Base-by-base conservation (phyloP, 2,113 vertebrate species). In the Panthera leo region DNA sequence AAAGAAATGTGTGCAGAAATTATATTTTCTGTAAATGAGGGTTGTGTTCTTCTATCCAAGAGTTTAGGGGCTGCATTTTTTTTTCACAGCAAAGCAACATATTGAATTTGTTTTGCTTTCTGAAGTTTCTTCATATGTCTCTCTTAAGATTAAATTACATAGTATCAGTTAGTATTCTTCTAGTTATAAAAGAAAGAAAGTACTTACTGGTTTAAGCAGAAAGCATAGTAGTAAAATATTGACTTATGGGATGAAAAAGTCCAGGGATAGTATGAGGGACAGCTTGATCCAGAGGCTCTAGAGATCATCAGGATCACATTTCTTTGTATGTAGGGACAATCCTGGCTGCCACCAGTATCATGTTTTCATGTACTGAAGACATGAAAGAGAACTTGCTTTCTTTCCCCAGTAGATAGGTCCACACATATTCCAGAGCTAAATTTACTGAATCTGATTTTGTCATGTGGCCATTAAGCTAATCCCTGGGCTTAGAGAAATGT, bases 101-200 rank as follows among this genome's bases (percentile, higher is more conserved):
- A 34, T 27, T 91, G 29, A 91, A 82, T 91, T 96, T 90, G 1
- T 39, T 91, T 76, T 65, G 11, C 18, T 95, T 55, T 93, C 7
- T 92, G 2, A 76, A 45, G 34, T 96, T 89, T 75, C 53, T 55
- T 73, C 5, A 61, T 79, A 39, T 86, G 63, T 78, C 76, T 96
- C 3, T 67, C 23, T 85, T 67, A 85, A 85, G 8, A 93, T 94
- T 82, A 83, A 93, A 86, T 98, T 68, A 75, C 7, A 48, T 67
- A 58, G 7, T 80, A 75, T 85, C 5, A n/a, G 3, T 82, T 45
- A 61, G 8, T 23, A 0, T 96, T 97, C 11, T 75, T 79, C 67
- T 39, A 7, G 25, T 68, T 89, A 61, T 5, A 36, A 65, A 34
- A 92, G 36, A 79, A 1, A 75, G 63, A 91, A 85, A 93, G 11